Evolutionary conservation across 2,888 invertebrate species (phyloP), one percentile per base, ranked within the genome.

Genomic region (Palloptera scutellata): DNA sequence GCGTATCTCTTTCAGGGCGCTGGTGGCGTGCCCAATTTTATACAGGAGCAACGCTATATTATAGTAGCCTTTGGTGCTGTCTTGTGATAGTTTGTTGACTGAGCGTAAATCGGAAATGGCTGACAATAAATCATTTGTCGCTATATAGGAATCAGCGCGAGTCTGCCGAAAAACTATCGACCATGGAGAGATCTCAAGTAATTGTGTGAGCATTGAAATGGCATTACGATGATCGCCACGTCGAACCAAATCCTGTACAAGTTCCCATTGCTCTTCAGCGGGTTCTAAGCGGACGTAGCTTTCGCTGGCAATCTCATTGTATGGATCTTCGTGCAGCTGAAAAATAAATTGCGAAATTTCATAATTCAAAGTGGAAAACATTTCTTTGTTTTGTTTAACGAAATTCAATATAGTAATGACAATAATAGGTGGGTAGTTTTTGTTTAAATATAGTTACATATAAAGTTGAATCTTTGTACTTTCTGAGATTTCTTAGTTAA

Each of bases 51-150:
- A 87, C 58, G 97, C 91, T n/a, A 98, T 88, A 73, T 77, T 77
- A 69, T 79, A 84, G 64, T 81, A 84, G 0, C 96, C 97, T 67
- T 89, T 90, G 0, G 97, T 97, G 81, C 96, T 96, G 86, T 99
- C 99, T 74, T 93, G 91, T 69, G 92, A 90, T 68, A 99, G 88
- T 76, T 97, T 95, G 67, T 97, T 96, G 52, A 96, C 92, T 0
- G 95, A 91, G 53, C 94, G 88, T 77, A 98, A 89, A 85, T 99
- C 99, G 20, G 92, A 90, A 72, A 98, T 93, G 15, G 98, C 98
- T 52, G 93, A 91, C 79, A 91, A 88, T 51, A 91, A 86, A 84
- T 98, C 95, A 65, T 93, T 92, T 76, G 87, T 82, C 13, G 88
- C 90, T 72, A 94, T 90, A 80, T 95, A 92, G 81, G 94, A 92